Base-by-base conservation (phyloP, 2,113 vertebrate genomes). In the Lepidothrix coronata region DNA sequence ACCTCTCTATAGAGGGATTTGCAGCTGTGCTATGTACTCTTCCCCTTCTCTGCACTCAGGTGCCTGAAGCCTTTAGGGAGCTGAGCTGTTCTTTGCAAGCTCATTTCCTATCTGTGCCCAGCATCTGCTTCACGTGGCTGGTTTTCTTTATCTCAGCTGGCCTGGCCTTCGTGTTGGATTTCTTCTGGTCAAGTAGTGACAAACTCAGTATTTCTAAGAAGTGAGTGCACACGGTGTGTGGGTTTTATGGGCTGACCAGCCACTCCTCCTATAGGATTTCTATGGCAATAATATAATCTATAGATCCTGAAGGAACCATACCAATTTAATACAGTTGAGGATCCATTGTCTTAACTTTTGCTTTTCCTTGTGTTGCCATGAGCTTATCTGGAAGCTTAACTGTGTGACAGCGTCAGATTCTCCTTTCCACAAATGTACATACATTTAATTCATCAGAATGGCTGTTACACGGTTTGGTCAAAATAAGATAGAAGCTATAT, bases 191-290 rank as follows among this genome's bases (percentile, higher is more conserved):
- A 37, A 49, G 31, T 16, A 46, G 22, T 35, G 21, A 21, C 12
- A 61, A 68, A 71, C 33, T 20, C 10, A 1, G 31, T 48, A 43
- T 39, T 79, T 85, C 82, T 48, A 54, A 66, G 65, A 43, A n/a
- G 23, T 35, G 22, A 77, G 15, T 30, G 12, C 6, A 15, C 4
- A 51, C 3, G 0, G 0, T 2, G 14, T 54, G 73, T 67, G 37
- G n/a, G 22, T 20, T 63, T 72, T 48, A 48, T 2, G 3, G 59
- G 30, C 54, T 59, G 52, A 43, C 33, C 46, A 67, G 59, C 16
- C 17, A 8, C 17, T 83, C 33, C 12, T 90, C 14, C 44, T 23
- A 43, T 54, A 70, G 63, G 27, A 73, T 63, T 91, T 72, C 51
- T 79, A 25, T n/a, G 37, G 39, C n/a, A 82, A 46, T 61, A 65